Percentiles rank a stretch among this genome's conserved stretches.
phyloP scores from a whole-genome alignment of 2,888 invertebrate species.

The Chymomyza caudatula region DNA sequence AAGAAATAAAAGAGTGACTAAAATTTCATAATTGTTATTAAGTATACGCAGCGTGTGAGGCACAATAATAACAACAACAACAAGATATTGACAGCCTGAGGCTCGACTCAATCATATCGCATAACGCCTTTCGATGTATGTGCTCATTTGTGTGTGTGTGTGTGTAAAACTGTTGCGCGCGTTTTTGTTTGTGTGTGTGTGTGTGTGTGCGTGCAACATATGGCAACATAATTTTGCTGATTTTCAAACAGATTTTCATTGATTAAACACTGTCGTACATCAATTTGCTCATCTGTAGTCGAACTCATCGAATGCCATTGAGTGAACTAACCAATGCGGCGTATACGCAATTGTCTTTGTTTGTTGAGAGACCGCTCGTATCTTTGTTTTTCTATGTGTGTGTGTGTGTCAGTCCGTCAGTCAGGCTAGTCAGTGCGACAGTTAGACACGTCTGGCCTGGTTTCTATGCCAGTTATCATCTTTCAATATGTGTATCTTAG shows the following conservation, averaged over 20 bases:
- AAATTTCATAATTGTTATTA: slow-evolving; percentile 19
- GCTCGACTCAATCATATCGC: slow-evolving; percentile 8
- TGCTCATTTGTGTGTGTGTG: slow-evolving; percentile 10
- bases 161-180: slow-evolving; percentile 37
- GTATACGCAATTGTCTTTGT: slow-evolving; percentile 29
- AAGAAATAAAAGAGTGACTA: slow-evolving; percentile 3
- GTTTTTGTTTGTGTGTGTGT: slow-evolving; percentile 19
- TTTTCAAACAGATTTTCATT: slow-evolving; percentile 43
- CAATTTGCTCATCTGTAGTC: slow-evolving; percentile 14
- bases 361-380: not conserved
- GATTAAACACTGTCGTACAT: slow-evolving; percentile 10
- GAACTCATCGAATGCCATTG: slow-evolving; percentile 34
- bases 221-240: slow-evolving; percentile 53
- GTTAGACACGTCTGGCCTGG: slow-evolving; percentile 41
- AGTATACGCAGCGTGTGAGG: slow-evolving; percentile 28
- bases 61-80: not conserved
- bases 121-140: not conserved
- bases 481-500: slow-evolving; percentile 1
- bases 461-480: slow-evolving; percentile 8
- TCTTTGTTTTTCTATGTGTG: not conserved
- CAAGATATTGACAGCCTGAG: not conserved
- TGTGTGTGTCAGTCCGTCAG: not conserved
- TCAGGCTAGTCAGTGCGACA: not conserved
- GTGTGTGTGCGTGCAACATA: slow-evolving; percentile 42
- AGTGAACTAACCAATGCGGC: slow-evolving; percentile 9